A percentile compares a stretch with the other conserved stretches of the same genome.
These are phyloP conservation scores for Ophiodon elongatus DNA, from an alignment of 2,113 vertebrate genomes.

Conservation along the genomic window DNA sequence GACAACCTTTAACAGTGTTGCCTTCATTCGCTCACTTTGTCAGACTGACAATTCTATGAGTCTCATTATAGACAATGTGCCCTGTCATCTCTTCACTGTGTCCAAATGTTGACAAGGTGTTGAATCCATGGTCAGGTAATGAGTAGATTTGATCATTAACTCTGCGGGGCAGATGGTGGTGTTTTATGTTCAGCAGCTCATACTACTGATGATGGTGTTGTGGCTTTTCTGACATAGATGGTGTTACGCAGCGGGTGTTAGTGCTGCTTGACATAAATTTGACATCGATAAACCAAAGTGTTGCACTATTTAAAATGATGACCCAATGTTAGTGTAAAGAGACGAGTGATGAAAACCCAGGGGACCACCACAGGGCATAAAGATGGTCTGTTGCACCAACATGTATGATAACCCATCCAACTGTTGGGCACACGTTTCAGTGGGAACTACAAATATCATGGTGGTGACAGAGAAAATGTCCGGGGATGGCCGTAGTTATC, in stretches of 20 bases:
- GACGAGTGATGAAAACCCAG: neutral
- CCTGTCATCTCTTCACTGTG: conserved; percentile 19
- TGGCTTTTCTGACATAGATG: neutral
- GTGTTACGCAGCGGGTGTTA: no score
- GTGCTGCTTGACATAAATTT: neutral
- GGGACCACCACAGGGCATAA: neutral
- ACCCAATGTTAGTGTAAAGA: neutral
- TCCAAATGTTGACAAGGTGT: conserved; percentile 22
- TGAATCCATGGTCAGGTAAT: conserved; percentile 27
- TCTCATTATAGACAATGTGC: conserved; percentile 49
- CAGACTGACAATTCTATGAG: conserved; percentile 32
- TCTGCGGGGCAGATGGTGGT: conserved; percentile 6
- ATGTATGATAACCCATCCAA: neutral
- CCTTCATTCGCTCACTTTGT: conserved; percentile 48
- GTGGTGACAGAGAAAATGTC: neutral
- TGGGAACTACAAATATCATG: neutral
- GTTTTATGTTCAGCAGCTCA: conserved; percentile 1
- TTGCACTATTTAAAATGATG: neutral
- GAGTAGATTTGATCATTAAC: conserved; percentile 35
- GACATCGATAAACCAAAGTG: neutral
- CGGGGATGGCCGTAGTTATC: neutral
- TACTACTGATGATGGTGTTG: neutral
- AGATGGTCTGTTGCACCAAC: neutral
- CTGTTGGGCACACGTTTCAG: neutral
- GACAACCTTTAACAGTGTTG: conserved; percentile 50